phyloP scores from a whole-genome alignment of 2,888 invertebrate species.

The Leucoma salicis region DNA sequence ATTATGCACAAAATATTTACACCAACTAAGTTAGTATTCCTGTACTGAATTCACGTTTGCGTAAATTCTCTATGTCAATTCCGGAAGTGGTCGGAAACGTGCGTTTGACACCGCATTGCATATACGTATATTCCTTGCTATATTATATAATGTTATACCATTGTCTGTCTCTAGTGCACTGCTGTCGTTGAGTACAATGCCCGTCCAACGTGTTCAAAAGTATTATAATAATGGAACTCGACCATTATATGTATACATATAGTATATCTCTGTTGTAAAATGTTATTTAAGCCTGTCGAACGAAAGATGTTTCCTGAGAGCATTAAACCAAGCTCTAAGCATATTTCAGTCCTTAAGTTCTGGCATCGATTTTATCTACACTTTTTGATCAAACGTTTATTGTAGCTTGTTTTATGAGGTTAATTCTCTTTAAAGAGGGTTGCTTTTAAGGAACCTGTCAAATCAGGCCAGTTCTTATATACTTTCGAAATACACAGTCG shows the following conservation, averaged over 20 bases:
- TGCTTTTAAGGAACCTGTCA: constrained; percentile 26
- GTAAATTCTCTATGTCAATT: constrained; percentile 36
- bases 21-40: not conserved
- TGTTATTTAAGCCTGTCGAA: constrained; percentile 1
- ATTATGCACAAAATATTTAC: not conserved
- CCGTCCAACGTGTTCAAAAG: no score
- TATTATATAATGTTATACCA: constrained; percentile 19
- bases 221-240: no score
- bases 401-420: constrained; percentile 26
- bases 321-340: no score
- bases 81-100: constrained; percentile 38
- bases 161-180: constrained; percentile 6
- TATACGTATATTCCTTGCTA: constrained; percentile 33
- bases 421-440: constrained; percentile 32
- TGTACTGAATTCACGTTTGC: constrained; percentile 17
- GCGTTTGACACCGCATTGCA: constrained; percentile 43
- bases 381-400: constrained; percentile 28
- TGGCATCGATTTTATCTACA: constrained; percentile 16
- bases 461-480: constrained; percentile 19
- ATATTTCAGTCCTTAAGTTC: constrained; percentile 7
- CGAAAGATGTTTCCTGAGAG: no score
- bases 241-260: no score
- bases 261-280: not conserved
- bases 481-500: constrained; percentile 28
- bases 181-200: no score